Evolutionary conservation across 2,888 invertebrate genomes (phyloP).

Genomic region (Lasioglossum morio): DNA sequence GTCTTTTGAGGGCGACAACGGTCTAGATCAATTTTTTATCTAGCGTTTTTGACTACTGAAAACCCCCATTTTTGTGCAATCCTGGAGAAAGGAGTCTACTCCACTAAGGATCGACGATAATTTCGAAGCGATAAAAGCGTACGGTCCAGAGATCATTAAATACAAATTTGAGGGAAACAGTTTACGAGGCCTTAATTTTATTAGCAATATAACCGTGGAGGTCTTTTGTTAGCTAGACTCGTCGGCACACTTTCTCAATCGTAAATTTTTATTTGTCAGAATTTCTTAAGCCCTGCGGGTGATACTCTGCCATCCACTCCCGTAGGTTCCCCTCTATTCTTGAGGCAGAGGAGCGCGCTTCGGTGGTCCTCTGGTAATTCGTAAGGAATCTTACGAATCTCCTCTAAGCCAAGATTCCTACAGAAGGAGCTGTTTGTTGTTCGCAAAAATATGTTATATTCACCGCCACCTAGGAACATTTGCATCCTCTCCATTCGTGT

Average conservation of each 20-base stretch:
- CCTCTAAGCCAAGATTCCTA: background rate
- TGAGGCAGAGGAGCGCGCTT: background rate
- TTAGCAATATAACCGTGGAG: constrained; percentile 31
- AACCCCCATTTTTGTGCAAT: too few species aligned
- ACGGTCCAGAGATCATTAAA: constrained; percentile 11
- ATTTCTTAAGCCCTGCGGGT: constrained; percentile 67
- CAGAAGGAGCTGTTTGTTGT: constrained; percentile 8
- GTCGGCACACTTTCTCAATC: constrained; percentile 66
- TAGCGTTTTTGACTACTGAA: too few species aligned
- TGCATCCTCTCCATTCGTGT: background rate
- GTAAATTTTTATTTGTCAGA: constrained; percentile 79
- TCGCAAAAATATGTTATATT: background rate
- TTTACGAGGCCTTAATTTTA: constrained; percentile 52
- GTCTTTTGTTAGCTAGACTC: constrained; percentile 16
- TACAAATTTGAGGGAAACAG: constrained; percentile 11
- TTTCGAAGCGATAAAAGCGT: background rate
- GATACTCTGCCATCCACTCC: constrained; percentile 25
- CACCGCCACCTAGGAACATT: background rate
- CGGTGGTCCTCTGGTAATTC: constrained; percentile 19
- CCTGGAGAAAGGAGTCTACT: too few species aligned
- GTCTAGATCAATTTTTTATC: too few species aligned
- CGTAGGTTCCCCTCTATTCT: constrained; percentile 6
- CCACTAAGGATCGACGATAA: background rate
- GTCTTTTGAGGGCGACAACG: too few species aligned
- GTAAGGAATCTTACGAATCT: background rate